Base-by-base conservation (phyloP, 2,113 vertebrate species). In the Clinocottus analis region DNA sequence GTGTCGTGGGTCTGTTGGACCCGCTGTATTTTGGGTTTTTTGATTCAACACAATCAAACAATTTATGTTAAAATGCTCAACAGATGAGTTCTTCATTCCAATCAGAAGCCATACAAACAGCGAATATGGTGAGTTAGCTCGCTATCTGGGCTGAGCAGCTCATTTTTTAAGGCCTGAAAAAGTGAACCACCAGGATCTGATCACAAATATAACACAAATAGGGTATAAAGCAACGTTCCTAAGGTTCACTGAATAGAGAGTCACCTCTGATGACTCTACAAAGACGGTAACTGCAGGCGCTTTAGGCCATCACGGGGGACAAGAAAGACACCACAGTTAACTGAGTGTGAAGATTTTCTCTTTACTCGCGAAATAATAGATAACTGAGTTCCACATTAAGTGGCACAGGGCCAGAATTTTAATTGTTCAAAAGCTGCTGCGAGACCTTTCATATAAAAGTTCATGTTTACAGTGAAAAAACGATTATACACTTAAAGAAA, bases 321-420 rank as follows among this genome's bases (percentile, higher is more conserved):
- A 86, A 85, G 92, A 93, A 90, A 91, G 91, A 90, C 75, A 51
- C 87, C 85, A 88, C 37, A 91, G 92, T 88, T 88, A 88, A 93
- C 86, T 88, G 91, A 94, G 91, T 94, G 93, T 91, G 91, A 94
- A 92, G 91, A 76, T 85, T 83, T 93, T 91, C 90, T 91, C 92
- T 93, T 93, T 92, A 94, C 91, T 95, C 92, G 90, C 93, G 85
- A 91, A 91, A 93, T 92, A 95, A 95, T 95, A 93, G 87, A 94
- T 95, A 95, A 95, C 93, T 63, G 43, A 89, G 41, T 95, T 94
- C 73, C 76, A 86, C 89, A 94, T 94, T 94, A 94, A 72, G 83
- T 94, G 93, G 90, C 90, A 64, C 45, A 1, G 49, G 43, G 86
- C 92, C 93, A 92, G 79, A 69, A 53, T 84, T 35, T 56, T 89